A percentile compares a stretch with the other conserved stretches of the same genome.
Conservation (phyloP, 37 sponge, comb jelly and placozoan species). For the Agelas oroides region DNA sequence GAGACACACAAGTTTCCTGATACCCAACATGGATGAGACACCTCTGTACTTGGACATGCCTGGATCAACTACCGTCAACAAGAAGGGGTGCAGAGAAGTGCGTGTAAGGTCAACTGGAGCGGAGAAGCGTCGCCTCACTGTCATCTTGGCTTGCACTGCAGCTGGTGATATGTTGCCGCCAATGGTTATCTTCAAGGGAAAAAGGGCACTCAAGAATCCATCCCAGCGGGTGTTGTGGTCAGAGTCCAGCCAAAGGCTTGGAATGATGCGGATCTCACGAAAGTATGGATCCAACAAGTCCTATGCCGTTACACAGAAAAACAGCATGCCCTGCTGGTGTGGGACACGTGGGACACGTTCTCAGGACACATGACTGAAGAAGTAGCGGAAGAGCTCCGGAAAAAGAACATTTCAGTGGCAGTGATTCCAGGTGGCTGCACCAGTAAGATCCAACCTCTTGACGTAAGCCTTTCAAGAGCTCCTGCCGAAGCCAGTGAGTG, state of each 20-base stretch:
- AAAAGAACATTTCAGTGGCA: background rate
- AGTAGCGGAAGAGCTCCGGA: background rate
- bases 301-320: conserved; percentile 5
- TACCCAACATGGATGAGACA: background rate
- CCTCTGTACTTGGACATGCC: conserved; percentile 18
- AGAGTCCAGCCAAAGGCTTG: conserved; percentile 10
- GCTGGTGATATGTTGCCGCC: conserved; percentile 30
- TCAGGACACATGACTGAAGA: conserved; percentile 17
- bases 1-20: background rate
- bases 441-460: conserved; percentile 48
- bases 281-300: conserved; percentile 2
- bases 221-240: background rate
- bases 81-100: conserved; percentile 17
- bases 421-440: conserved; percentile 53
- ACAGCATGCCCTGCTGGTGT: conserved; percentile 24
- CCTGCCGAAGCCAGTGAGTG: conserved; percentile 1
- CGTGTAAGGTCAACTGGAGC: conserved; percentile 26
- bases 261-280: conserved; percentile 5
- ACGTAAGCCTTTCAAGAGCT: conserved; percentile 15
- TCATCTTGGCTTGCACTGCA: conserved; percentile 23
- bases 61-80: background rate
- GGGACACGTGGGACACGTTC: background rate
- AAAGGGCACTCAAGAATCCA: background rate
- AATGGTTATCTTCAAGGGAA: conserved; percentile 20
- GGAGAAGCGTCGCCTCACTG: conserved; percentile 24